These are phyloP conservation scores for Zonotrichia leucophrys DNA, from an alignment of 2,113 vertebrate genomes.

Conservation along the genomic window DNA sequence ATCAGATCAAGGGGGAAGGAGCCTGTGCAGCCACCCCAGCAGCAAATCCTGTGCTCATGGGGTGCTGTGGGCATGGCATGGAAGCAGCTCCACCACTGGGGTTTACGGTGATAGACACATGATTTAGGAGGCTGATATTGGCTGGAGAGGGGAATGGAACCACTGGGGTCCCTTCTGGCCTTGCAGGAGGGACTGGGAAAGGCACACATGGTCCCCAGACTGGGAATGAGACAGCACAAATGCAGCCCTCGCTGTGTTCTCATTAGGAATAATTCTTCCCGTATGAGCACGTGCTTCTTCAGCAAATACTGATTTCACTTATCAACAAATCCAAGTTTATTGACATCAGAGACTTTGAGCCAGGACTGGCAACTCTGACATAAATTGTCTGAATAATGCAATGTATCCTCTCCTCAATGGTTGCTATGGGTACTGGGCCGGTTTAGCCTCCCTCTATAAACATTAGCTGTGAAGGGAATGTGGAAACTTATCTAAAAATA, in stretches of 20 bases:
- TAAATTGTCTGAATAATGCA: slow-evolving; percentile 31
- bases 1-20: not conserved
- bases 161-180: not conserved
- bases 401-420: not conserved
- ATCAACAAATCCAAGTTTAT: slow-evolving; percentile 3
- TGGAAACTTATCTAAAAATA: slow-evolving; percentile 63
- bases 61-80: not conserved
- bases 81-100: not conserved
- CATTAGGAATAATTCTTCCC: not conserved
- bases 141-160: not conserved
- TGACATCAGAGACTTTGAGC: slow-evolving; percentile 44
- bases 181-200: not conserved
- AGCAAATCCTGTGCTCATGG: not conserved
- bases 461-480: slow-evolving; percentile 29
- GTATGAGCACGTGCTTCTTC: not conserved
- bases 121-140: not conserved
- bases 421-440: slow-evolving; percentile 56
- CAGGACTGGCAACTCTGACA: slow-evolving; percentile 37
- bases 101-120: not conserved
- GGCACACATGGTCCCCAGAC: not conserved
- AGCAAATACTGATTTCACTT: slow-evolving; percentile 6
- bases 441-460: slow-evolving; percentile 31
- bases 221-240: not conserved
- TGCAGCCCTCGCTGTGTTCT: not conserved
- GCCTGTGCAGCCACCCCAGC: rapidly evolving